Percentiles rank a stretch among this genome's conserved stretches.
These are phyloP conservation scores for Diabrotica balteata DNA, from an alignment of 2,888 invertebrate species.

Conservation along the genomic window DNA sequence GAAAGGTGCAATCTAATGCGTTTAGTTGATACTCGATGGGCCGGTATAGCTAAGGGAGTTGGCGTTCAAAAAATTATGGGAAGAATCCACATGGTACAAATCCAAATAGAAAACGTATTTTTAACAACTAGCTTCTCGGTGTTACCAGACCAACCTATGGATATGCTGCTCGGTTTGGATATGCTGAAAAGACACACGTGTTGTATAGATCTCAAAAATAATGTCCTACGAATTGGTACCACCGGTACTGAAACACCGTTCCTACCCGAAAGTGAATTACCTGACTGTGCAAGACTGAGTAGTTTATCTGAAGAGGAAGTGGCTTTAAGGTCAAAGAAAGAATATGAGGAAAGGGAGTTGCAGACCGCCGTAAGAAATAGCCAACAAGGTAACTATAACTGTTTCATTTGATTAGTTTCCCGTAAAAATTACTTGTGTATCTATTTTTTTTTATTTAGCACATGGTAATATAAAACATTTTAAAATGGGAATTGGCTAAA, in stretches of 20 bases:
- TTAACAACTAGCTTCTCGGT: slow-evolving; percentile 97
- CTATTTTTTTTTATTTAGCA: no score
- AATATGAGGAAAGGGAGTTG: slow-evolving; percentile 74
- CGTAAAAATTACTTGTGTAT: no score
- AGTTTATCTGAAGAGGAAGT: slow-evolving; percentile 72
- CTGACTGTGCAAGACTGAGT: slow-evolving; percentile 84
- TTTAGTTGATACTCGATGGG: slow-evolving; percentile 90
- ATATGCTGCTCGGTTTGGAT: slow-evolving; percentile 96
- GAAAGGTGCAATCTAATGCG: slow-evolving; percentile 93
- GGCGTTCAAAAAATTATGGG: slow-evolving; percentile 96
- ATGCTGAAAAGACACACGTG: slow-evolving; percentile 94
- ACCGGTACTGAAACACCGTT: slow-evolving; percentile 92
- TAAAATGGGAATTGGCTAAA: no score
- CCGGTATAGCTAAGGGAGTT: slow-evolving; percentile 96
- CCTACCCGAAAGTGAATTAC: slow-evolving; percentile 75
- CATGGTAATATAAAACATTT: no score
- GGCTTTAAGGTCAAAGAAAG: slow-evolving; percentile 59
- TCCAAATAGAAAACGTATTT: slow-evolving; percentile 93
- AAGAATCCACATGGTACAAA: slow-evolving; percentile 95
- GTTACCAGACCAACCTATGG: slow-evolving; percentile 96
- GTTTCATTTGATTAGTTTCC: no score
- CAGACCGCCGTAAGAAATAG: slow-evolving; percentile 78
- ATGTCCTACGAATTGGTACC: slow-evolving; percentile 90
- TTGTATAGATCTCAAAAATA: slow-evolving; percentile 88
- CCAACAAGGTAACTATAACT: slow-evolving; percentile 40